phyloP scores from a whole-genome alignment of 2,113 vertebrate species.

The Anolis sagrei region DNA sequence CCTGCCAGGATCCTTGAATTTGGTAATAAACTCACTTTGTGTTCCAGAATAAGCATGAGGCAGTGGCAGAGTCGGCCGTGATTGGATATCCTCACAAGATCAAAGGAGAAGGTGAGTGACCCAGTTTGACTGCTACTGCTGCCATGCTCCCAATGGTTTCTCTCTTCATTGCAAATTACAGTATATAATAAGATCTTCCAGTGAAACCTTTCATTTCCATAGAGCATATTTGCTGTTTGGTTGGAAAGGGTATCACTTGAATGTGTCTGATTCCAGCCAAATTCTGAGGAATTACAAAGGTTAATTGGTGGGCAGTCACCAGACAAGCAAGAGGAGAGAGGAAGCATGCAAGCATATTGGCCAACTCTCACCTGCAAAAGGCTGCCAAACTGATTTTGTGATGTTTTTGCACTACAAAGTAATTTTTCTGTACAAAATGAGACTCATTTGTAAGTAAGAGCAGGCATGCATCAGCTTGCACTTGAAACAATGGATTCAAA shows the following conservation, averaged over 20 bases:
- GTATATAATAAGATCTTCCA: neutral
- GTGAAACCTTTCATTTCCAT: neutral
- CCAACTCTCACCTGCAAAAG: too few relatives aligned
- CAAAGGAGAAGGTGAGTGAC: constrained; percentile 80
- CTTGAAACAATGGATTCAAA: neutral
- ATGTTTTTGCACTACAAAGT: neutral
- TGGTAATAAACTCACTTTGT: constrained; percentile 42
- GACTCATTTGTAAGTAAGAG: neutral
- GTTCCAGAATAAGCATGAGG: constrained; percentile 77
- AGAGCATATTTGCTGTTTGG: neutral
- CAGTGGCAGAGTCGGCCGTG: constrained; percentile 82
- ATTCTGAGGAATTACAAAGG: neutral
- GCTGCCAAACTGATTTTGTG: neutral
- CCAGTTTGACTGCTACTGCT: neutral
- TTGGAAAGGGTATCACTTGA: fast-evolving
- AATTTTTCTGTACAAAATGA: neutral
- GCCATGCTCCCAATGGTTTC: neutral
- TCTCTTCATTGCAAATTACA: neutral
- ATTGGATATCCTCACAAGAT: constrained; percentile 78
- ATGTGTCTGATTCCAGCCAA: neutral
- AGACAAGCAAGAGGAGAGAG: neutral
- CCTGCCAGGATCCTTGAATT: neutral
- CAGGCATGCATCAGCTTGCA: neutral
- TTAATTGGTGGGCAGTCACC: neutral
- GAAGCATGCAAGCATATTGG: neutral